Evolutionary conservation across 2,797 vertebrate species (phyloP).

Genomic region (Enteromius trimaculatus): DNA sequence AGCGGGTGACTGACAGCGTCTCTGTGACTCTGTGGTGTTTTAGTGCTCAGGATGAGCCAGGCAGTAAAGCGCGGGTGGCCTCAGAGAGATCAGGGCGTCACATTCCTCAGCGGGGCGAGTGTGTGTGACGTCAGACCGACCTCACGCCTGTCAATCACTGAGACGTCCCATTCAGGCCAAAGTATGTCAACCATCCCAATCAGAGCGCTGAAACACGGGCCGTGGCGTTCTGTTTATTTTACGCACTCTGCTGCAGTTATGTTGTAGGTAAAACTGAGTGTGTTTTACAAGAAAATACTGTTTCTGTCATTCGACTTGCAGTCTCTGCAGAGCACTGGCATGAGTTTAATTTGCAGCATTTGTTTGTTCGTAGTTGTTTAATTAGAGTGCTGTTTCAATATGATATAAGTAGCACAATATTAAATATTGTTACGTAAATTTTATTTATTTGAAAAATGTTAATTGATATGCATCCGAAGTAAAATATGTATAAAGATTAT

Average conservation of each 20-base stretch:
- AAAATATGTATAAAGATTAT: too few relatives aligned
- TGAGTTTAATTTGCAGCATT: neutral
- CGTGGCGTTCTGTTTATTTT: neutral
- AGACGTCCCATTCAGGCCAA: neutral
- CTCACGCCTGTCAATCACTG: slow-evolving; percentile 26
- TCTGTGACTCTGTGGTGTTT: neutral
- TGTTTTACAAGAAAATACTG: neutral
- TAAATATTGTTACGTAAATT: neutral
- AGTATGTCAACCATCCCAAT: neutral
- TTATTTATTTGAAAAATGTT: neutral
- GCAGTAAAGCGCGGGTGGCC: slow-evolving; percentile 63
- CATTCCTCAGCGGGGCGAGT: slow-evolving; percentile 83
- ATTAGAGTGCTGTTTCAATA: neutral
- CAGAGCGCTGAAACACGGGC: too few relatives aligned
- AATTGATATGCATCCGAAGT: neutral
- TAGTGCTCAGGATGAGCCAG: neutral
- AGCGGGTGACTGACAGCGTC: neutral
- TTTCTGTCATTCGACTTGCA: neutral
- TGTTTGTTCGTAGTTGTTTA: neutral
- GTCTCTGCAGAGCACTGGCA: neutral
- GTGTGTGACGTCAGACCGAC: slow-evolving; percentile 52
- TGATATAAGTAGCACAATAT: neutral
- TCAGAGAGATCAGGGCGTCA: slow-evolving; percentile 73
- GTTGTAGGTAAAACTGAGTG: neutral
- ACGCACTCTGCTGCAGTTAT: neutral